Evolutionary conservation across 2,888 invertebrate species (phyloP).

Genomic region (Antitype chi): DNA sequence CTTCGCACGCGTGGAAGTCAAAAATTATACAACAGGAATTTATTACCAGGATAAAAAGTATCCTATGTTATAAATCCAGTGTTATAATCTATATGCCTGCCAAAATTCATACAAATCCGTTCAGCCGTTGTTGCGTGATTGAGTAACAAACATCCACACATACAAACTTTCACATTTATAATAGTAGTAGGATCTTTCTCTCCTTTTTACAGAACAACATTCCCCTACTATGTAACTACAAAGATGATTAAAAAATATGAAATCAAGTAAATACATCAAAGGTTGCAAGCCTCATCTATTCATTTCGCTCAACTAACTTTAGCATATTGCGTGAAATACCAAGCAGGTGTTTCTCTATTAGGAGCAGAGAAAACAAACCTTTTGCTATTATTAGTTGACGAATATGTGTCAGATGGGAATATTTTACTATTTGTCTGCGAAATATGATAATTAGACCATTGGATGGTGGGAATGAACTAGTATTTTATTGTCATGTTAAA

Average conservation of each 20-base stretch:
- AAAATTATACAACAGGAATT: too few relatives aligned
- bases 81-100: too few relatives aligned
- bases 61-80: too few relatives aligned
- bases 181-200: too few relatives aligned
- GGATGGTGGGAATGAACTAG: conserved; percentile 66
- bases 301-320: conserved; percentile 30
- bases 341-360: conserved; percentile 46
- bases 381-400: conserved; percentile 35
- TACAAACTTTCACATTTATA: too few relatives aligned
- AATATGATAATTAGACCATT: conserved; percentile 72
- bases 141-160: too few relatives aligned
- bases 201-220: background rate
- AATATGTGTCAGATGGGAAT: conserved; percentile 34
- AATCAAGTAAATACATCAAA: conserved; percentile 28
- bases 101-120: too few relatives aligned
- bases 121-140: too few relatives aligned
- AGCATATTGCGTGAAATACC: conserved; percentile 27
- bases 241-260: conserved; percentile 5
- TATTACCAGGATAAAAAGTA: too few relatives aligned
- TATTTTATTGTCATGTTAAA: conserved; percentile 82
- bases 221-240: background rate
- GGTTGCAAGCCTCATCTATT: conserved; percentile 4
- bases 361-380: conserved; percentile 6
- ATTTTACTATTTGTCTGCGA: conserved; percentile 74
- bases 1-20: too few relatives aligned